A percentile compares a stretch with the other conserved stretches of the same genome.
These are phyloP conservation scores for Falco peregrinus DNA, from an alignment of 2,797 vertebrate species.

Conservation along the genomic window DNA sequence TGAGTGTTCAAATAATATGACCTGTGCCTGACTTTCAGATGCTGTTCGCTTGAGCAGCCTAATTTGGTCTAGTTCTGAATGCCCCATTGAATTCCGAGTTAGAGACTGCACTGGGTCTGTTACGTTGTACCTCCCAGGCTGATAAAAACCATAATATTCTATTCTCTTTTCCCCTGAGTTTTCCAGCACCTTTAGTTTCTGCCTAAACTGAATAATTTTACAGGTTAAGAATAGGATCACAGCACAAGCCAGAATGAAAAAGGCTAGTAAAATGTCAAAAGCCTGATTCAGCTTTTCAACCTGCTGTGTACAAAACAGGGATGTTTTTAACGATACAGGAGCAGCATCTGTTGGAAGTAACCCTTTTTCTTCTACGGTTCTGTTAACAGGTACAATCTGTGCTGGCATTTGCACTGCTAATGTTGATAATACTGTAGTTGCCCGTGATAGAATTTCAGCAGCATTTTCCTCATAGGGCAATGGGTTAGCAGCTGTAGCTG, in stretches of 20 bases:
- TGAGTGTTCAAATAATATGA: conserved; percentile 84
- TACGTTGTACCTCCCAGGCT: conserved; percentile 76
- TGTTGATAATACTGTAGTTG: not conserved
- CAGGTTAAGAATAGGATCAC: conserved; percentile 76
- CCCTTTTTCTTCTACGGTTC: conserved; percentile 39
- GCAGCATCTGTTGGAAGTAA: conserved; percentile 47
- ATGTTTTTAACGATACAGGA: conserved; percentile 69
- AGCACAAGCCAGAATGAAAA: conserved; percentile 80
- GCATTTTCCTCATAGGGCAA: conserved; percentile 26
- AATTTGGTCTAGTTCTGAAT: conserved; percentile 72
- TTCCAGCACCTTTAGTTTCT: conserved; percentile 71
- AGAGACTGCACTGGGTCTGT: conserved; percentile 62
- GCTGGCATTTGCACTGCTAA: conserved; percentile 44
- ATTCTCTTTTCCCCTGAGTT: conserved; percentile 77
- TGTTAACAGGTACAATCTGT: conserved; percentile 53
- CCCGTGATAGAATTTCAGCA: conserved; percentile 20
- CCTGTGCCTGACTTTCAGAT: conserved; percentile 78
- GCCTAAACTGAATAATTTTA: conserved; percentile 76
- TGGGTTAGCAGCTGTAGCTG: conserved; percentile 6
- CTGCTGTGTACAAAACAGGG: conserved; percentile 73
- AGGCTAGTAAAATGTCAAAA: conserved; percentile 80
- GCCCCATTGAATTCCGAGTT: conserved; percentile 50
- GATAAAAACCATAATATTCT: conserved; percentile 83
- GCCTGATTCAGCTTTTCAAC: conserved; percentile 74
- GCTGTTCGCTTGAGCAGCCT: conserved; percentile 72